Evolutionary conservation across 2,113 vertebrate species (phyloP).

Genomic region (Lamprologus sp.): DNA sequence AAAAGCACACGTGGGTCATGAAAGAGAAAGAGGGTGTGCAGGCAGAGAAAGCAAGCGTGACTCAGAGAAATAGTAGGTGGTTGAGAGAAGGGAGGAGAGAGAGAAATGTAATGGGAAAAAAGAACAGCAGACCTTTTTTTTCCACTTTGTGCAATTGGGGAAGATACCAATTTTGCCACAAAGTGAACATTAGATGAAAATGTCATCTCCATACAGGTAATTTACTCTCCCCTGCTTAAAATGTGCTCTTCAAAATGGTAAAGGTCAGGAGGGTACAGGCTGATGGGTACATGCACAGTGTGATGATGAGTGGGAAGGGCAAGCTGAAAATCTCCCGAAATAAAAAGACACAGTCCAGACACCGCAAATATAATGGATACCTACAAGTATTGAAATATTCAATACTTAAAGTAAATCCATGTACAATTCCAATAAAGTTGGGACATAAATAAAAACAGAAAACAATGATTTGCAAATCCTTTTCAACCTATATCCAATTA

Average conservation of each 20-base stretch:
- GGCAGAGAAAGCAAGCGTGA: constrained; percentile 7
- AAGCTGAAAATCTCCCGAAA: not conserved
- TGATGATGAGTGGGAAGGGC: not conserved
- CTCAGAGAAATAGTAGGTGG: constrained; percentile 8
- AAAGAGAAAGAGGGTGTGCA: not conserved
- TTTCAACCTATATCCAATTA: not conserved
- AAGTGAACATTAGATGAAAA: constrained; percentile 60
- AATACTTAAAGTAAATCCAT: not conserved
- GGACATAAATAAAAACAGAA: not conserved
- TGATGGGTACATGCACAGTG: not conserved
- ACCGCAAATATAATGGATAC: not conserved
- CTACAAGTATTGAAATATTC: not conserved
- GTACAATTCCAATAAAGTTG: not conserved
- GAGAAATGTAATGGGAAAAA: not conserved
- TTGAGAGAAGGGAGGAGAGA: not conserved
- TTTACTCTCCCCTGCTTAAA: constrained; percentile 40
- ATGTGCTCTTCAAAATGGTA: constrained; percentile 34
- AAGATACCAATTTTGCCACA: constrained; percentile 37
- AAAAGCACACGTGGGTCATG: constrained; percentile 8
- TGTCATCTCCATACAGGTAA: constrained; percentile 51
- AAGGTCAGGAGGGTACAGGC: constrained; percentile 3
- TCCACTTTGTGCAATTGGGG: not conserved
- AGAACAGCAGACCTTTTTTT: constrained; percentile 1
- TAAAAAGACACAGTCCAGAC: not conserved
- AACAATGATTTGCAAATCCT: not conserved